Conservation (phyloP, 2,113 vertebrate genomes). For the Enhydra lutris region DNA sequence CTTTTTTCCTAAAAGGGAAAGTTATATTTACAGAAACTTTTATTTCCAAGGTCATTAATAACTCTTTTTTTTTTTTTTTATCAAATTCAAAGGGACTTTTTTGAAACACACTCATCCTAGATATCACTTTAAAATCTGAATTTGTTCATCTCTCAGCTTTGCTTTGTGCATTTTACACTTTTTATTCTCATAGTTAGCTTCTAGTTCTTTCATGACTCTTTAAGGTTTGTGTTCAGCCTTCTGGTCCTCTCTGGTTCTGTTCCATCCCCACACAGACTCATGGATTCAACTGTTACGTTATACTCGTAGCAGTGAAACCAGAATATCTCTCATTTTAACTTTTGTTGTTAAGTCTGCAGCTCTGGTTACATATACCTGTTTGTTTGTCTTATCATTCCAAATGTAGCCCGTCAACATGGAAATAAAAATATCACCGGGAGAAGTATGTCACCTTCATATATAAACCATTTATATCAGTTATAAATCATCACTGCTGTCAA, state of each 20-base stretch:
- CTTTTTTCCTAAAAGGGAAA: not conserved
- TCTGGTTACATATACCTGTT: not conserved
- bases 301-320: not conserved
- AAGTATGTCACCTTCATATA: not conserved
- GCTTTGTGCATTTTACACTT: not conserved
- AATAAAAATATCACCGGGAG: constrained; percentile 22
- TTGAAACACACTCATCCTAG: not conserved
- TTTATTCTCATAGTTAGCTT: not conserved
- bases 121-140: not conserved
- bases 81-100: not conserved
- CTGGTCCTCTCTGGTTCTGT: not conserved
- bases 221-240: not conserved
- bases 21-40: not conserved
- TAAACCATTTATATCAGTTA: not conserved
- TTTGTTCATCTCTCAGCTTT: not conserved
- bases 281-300: not conserved
- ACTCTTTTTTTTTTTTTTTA: not conserved
- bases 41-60: not conserved
- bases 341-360: not conserved
- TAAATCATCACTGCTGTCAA: not conserved
- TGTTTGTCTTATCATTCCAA: not conserved
- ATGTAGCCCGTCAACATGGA: not conserved
- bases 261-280: not conserved
- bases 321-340: not conserved
- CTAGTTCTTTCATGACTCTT: not conserved